Percentiles rank a stretch among this genome's conserved stretches.
Conservation (phyloP, 2,113 vertebrate genomes). For the Cyanoramphus novaezelandiae region DNA sequence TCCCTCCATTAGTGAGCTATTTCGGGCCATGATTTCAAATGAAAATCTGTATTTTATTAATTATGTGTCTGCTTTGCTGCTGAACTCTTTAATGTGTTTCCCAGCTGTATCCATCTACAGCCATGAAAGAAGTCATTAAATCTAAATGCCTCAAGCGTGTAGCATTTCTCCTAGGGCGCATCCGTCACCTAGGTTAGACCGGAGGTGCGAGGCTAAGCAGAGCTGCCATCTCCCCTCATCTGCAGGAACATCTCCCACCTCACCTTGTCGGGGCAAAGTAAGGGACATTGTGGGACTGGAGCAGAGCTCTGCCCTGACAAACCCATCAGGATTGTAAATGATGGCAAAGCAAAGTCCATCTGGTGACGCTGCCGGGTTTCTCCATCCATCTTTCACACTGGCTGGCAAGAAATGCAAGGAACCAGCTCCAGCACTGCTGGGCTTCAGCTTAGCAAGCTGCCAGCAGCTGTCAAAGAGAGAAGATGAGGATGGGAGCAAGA, state of each 20-base stretch:
- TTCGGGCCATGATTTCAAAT: constrained; percentile 61
- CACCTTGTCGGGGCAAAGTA: not conserved
- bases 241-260: fast-evolving
- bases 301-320: not conserved
- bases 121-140: not conserved
- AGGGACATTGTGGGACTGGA: fast-evolving
- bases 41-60: constrained; percentile 75
- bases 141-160: not conserved
- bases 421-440: not conserved
- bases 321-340: not conserved
- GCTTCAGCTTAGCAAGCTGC: not conserved
- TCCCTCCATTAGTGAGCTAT: constrained; percentile 23
- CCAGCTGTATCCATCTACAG: constrained; percentile 54
- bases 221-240: not conserved
- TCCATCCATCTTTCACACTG: not conserved
- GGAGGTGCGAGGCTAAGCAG: fast-evolving
- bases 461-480: constrained; percentile 19
- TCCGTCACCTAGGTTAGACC: fast-evolving
- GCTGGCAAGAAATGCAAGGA: not conserved
- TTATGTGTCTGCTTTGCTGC: constrained; percentile 56
- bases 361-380: not conserved
- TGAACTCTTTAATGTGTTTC: constrained; percentile 50
- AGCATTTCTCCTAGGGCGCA: not conserved
- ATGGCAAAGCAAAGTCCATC: not conserved
- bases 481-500: not conserved